These are phyloP conservation scores for Bombus sylvicola DNA, from an alignment of 1,140 invertebrate genomes.

Conservation along the genomic window DNA sequence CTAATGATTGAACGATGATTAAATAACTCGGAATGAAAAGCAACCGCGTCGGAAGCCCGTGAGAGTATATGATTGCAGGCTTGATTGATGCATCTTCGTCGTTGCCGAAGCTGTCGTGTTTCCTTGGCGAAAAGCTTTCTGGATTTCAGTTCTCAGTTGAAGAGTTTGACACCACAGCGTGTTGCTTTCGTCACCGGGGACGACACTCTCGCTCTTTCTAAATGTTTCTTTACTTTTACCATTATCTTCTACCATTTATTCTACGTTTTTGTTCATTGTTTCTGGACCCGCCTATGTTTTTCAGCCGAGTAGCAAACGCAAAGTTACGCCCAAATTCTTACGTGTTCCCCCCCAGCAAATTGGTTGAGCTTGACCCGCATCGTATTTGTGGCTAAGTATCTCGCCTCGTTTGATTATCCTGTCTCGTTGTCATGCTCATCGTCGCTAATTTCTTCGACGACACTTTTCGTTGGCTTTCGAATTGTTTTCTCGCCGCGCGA, in stretches of 20 bases:
- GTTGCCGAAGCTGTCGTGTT: constrained; percentile 68
- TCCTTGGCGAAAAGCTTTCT: constrained; percentile 65
- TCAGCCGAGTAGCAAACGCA: constrained; percentile 49
- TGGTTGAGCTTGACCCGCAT: constrained; percentile 56
- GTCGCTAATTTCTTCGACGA: constrained; percentile 48
- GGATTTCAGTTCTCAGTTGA: constrained; percentile 60
- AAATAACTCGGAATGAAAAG: constrained; percentile 61
- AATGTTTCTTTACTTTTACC: constrained; percentile 7
- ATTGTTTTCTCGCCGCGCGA: constrained; percentile 27
- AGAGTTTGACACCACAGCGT: constrained; percentile 46
- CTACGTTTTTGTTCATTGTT: constrained; percentile 49
- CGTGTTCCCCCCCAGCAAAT: constrained; percentile 30
- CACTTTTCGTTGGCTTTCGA: constrained; percentile 45
- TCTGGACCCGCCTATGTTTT: constrained; percentile 41
- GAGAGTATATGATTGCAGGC: constrained; percentile 63
- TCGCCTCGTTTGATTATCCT: constrained; percentile 57
- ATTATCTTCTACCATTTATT: constrained; percentile 36
- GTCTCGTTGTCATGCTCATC: constrained; percentile 58
- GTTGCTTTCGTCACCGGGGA: constrained; percentile 69
- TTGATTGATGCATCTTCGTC: constrained; percentile 67
- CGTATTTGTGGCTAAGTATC: constrained; percentile 55
- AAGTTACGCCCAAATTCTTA: constrained; percentile 29
- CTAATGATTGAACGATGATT: constrained; percentile 51
- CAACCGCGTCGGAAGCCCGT: constrained; percentile 43
- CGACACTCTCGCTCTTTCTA: constrained; percentile 37